Percentiles rank a stretch among this genome's conserved stretches.
Conservation (phyloP, 1,140 invertebrate species). For the Anagrus nilaparvatae region DNA sequence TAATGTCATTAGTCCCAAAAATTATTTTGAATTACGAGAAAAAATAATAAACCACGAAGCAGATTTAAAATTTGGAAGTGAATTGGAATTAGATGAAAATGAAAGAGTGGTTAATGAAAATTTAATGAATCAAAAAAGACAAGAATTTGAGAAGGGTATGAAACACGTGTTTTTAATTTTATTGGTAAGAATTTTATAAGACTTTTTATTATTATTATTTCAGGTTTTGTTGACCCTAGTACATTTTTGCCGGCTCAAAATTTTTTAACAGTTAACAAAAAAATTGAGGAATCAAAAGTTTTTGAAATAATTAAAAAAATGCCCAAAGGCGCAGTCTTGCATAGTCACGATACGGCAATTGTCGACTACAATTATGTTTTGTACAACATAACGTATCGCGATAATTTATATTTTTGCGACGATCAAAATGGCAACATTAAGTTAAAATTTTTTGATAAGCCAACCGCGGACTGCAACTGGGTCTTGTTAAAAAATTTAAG, state of each 20-base stretch:
- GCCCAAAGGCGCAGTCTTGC: constrained; percentile 63
- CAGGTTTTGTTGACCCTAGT: constrained; percentile 45
- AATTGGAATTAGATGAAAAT: constrained; percentile 37
- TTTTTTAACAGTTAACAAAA: constrained; percentile 52
- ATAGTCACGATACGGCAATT: constrained; percentile 59
- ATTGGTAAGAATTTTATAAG: too few relatives aligned
- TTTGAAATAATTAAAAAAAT: constrained; percentile 59
- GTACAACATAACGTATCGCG: constrained; percentile 54
- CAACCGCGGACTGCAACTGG: constrained; percentile 44
- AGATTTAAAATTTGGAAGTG: too few relatives aligned
- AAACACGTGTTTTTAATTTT: too few relatives aligned
- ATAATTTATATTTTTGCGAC: constrained; percentile 57
- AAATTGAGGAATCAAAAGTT: constrained; percentile 55
- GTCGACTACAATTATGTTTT: constrained; percentile 56
- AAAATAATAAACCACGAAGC: too few relatives aligned
- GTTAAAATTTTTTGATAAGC: constrained; percentile 30
- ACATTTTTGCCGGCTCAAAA: constrained; percentile 54
- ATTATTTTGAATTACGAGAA: too few relatives aligned
- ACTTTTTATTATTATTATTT: too few relatives aligned
- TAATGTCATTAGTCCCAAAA: too few relatives aligned
- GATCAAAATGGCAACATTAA: constrained; percentile 16
- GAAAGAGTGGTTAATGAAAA: constrained; percentile 54
- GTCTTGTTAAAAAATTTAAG: constrained; percentile 45
- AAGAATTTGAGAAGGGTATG: constrained; percentile 45
- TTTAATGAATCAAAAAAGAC: constrained; percentile 53